A percentile compares a stretch with the other conserved stretches of the same genome.
These are phyloP conservation scores for Pteronotus mesoamericanus DNA, from an alignment of 2,797 vertebrate genomes.

Conservation along the genomic window DNA sequence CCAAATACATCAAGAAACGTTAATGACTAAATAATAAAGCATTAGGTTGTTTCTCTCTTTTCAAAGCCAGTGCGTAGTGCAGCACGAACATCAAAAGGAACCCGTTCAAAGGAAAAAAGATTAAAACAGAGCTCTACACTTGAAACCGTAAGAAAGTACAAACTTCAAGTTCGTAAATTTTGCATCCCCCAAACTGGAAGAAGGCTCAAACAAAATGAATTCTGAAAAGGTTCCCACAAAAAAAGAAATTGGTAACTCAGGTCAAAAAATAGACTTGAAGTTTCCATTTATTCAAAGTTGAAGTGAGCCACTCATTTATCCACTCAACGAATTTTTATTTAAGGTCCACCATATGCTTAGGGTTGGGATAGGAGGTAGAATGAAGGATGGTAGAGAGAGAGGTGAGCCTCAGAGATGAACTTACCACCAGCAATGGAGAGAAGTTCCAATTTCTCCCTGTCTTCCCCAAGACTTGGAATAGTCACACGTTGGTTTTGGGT, in stretches of 20 bases:
- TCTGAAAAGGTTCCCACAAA: neutral
- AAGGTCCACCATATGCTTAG: fast-evolving
- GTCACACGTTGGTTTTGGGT: neutral
- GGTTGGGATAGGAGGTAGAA: neutral
- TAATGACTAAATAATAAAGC: neutral
- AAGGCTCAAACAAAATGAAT: neutral
- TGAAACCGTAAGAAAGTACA: neutral
- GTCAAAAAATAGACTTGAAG: neutral
- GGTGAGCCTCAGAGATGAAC: neutral
- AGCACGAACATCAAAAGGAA: neutral
- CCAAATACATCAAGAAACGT: neutral
- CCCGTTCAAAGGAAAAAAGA: neutral
- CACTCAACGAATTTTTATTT: neutral
- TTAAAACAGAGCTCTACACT: neutral
- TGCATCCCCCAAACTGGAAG: neutral
- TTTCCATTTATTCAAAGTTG: neutral
- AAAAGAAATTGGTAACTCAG: neutral
- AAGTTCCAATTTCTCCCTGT: neutral
- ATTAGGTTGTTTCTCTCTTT: neutral
- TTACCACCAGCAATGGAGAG: neutral
- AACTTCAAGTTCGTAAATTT: neutral
- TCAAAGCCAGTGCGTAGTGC: neutral
- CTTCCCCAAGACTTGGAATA: neutral
- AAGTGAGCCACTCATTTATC: neutral
- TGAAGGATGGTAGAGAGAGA: neutral